Conservation (phyloP, 2,113 vertebrate species). For the Laticauda laticaudata region DNA sequence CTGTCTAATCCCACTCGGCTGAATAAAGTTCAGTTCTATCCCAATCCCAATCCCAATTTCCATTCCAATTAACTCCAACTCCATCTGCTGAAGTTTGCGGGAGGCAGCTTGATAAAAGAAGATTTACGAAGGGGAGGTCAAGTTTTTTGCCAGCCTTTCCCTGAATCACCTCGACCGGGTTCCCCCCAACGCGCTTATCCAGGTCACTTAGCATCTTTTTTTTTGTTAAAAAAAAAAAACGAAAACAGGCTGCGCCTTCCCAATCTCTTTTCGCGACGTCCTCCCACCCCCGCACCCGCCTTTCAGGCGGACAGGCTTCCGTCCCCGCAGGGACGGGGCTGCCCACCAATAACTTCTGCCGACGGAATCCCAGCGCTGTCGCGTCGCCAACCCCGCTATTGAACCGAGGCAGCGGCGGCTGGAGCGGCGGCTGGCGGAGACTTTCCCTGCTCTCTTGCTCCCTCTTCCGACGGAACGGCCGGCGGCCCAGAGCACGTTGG, state of each 20-base stretch:
- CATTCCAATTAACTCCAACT: background rate
- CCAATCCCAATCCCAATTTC: no score
- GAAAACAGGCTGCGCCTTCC: background rate
- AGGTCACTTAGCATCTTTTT: background rate
- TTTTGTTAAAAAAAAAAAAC: no score
- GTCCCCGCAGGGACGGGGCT: background rate
- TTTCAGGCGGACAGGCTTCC: background rate
- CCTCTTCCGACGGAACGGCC: conserved; percentile 26
- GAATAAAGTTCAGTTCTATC: no score
- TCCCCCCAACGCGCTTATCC: background rate
- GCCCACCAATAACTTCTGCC: background rate
- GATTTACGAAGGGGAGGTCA: background rate
- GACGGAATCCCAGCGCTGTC: background rate
- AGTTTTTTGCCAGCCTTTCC: background rate
- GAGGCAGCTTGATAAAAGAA: background rate
- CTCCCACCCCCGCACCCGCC: background rate
- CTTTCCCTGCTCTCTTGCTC: conserved; percentile 6
- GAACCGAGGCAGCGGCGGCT: background rate
- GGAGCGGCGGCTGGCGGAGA: background rate
- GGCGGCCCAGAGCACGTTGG: background rate
- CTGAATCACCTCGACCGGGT: background rate
- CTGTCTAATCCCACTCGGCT: no score
- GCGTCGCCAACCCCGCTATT: background rate
- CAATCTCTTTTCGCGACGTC: background rate
- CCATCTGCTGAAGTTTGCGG: background rate